phyloP scores from a whole-genome alignment of 2,797 vertebrate species.

The Octomys mimax region DNA sequence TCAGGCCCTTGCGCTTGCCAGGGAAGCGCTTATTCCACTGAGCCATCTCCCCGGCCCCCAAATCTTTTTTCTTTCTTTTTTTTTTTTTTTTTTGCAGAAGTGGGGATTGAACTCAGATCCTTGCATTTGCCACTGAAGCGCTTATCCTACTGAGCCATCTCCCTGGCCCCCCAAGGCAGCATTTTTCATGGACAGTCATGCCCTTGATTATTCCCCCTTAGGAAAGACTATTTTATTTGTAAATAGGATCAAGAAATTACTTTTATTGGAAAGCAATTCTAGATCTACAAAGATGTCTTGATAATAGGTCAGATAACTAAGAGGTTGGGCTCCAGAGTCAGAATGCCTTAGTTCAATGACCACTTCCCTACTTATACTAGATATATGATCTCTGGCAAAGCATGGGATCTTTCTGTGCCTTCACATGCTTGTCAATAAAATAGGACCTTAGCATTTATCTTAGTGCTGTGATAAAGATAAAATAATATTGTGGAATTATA shows the following conservation, averaged over 20 bases:
- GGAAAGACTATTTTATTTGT: background rate
- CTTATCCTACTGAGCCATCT: too few relatives aligned
- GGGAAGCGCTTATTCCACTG: too few relatives aligned
- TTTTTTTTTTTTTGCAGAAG: too few relatives aligned
- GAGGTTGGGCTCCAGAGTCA: background rate
- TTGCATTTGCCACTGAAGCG: too few relatives aligned
- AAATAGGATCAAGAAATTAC: background rate
- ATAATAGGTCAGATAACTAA: background rate
- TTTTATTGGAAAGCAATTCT: slow-evolving; percentile 37
- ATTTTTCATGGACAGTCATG: background rate
- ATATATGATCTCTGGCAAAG: background rate
- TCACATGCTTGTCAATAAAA: background rate
- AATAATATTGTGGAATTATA: slow-evolving; percentile 14
- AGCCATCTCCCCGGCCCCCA: too few relatives aligned
- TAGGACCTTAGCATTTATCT: background rate
- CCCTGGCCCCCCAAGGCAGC: too few relatives aligned
- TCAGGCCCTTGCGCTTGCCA: too few relatives aligned
- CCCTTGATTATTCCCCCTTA: background rate
- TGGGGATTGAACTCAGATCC: too few relatives aligned
- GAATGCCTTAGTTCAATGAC: background rate
- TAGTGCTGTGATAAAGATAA: background rate
- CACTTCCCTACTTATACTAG: background rate
- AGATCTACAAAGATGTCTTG: background rate
- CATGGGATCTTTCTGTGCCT: background rate
- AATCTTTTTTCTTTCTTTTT: too few relatives aligned